A percentile compares a stretch with the other conserved stretches of the same genome.
Evolutionary conservation across 2,113 vertebrate species (phyloP).

Genomic region (Phrynosoma blainvillii): DNA sequence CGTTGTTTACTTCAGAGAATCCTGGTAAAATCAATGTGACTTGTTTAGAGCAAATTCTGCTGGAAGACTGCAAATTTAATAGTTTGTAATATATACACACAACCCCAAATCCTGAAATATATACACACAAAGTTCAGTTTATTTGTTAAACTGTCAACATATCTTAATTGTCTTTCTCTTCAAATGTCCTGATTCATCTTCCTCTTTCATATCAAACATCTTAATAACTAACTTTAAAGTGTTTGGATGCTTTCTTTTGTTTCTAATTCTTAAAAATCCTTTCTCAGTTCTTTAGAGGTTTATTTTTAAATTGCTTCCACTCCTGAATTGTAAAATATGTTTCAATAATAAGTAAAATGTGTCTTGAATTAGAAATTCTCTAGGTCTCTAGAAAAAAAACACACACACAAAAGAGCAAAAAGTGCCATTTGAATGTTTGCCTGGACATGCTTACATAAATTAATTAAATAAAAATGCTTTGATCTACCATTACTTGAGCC

Average conservation of each 20-base stretch:
- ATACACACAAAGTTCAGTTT: neutral
- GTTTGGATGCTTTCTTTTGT: neutral
- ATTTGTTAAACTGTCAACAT: neutral
- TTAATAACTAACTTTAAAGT: neutral
- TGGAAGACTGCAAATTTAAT: neutral
- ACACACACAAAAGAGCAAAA: neutral
- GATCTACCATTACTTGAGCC: neutral
- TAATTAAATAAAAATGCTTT: no score
- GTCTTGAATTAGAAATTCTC: neutral
- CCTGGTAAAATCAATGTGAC: neutral
- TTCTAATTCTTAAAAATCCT: neutral
- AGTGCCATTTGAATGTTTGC: neutral
- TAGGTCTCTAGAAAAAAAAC: neutral
- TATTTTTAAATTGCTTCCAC: neutral
- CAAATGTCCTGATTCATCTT: neutral
- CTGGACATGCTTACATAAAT: neutral
- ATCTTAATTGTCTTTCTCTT: neutral
- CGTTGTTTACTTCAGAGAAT: neutral
- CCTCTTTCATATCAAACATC: neutral
- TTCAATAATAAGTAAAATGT: neutral
- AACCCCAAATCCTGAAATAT: neutral
- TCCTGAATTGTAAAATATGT: neutral
- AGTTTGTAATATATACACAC: neutral
- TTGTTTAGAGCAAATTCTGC: neutral
- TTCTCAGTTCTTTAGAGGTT: neutral